A percentile compares a stretch with the other conserved stretches of the same genome.
Evolutionary conservation across 1,140 invertebrate genomes (phyloP).

Genomic region (Oreohelix idahoensis): DNA sequence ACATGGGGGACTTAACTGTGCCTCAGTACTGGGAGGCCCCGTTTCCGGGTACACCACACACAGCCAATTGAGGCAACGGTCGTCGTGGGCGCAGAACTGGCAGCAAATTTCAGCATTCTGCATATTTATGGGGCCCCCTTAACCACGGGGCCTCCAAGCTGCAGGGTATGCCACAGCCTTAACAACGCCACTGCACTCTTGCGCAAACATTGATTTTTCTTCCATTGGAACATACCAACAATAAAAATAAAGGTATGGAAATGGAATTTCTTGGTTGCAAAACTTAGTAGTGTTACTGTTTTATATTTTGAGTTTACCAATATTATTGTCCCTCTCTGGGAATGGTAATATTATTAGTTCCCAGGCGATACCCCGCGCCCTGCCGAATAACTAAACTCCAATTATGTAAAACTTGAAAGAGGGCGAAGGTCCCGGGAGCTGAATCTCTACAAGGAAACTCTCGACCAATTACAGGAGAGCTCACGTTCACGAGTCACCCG

Average conservation of each 20-base stretch:
- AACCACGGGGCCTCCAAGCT: too few relatives aligned
- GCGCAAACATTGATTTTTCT: background rate
- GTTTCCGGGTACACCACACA: too few relatives aligned
- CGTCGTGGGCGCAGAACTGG: too few relatives aligned
- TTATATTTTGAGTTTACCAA: background rate
- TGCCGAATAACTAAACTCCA: conserved; percentile 15
- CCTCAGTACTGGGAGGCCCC: too few relatives aligned
- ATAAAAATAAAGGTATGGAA: background rate
- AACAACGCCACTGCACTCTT: background rate
- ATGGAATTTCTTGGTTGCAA: background rate
- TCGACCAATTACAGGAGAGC: conserved; percentile 22
- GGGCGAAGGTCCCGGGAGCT: background rate
- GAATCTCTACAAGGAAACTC: conserved; percentile 2
- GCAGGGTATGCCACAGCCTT: too few relatives aligned
- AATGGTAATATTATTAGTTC: conserved; percentile 21
- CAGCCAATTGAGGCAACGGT: too few relatives aligned
- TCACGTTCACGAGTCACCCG: conserved; percentile 11
- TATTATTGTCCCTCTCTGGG: background rate
- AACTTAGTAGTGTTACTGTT: background rate
- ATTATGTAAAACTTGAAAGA: conserved; percentile 13
- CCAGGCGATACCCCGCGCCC: background rate
- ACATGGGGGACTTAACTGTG: too few relatives aligned
- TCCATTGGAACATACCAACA: too few relatives aligned
- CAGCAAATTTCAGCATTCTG: too few relatives aligned
- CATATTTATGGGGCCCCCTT: too few relatives aligned